Percentiles rank a stretch among this genome's conserved stretches.
phyloP scores from a whole-genome alignment of 1,140 invertebrate genomes.

The Ceratosolen solmsi region DNA sequence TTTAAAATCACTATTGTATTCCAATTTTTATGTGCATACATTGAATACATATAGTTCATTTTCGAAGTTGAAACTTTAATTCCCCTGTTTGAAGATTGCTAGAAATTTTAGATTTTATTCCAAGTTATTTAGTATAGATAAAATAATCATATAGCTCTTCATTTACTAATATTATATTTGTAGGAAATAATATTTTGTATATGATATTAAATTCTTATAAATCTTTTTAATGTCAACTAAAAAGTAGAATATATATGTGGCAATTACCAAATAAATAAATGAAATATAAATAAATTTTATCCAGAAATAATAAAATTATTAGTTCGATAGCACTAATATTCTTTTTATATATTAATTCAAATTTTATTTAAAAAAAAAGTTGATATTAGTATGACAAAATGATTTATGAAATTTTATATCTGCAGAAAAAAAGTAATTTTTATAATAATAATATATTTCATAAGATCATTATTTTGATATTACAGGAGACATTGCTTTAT shows the following conservation, averaged over 20 bases:
- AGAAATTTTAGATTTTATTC: conserved; percentile 41
- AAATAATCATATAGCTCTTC: neutral
- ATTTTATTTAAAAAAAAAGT: neutral
- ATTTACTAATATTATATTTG: conserved; percentile 31
- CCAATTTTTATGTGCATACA: conserved; percentile 63
- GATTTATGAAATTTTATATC: conserved; percentile 13
- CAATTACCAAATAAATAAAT: neutral
- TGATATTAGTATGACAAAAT: conserved; percentile 5
- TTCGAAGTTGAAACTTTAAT: conserved; percentile 21
- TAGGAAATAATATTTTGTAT: conserved; percentile 31
- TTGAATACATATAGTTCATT: conserved; percentile 57
- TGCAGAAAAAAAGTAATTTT: neutral
- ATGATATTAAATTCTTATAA: conserved; percentile 20
- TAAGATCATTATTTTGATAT: conserved; percentile 54
- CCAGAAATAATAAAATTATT: neutral
- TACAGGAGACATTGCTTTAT: conserved; percentile 82
- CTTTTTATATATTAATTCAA: neutral
- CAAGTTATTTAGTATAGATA: conserved; percentile 25
- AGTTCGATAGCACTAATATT: neutral
- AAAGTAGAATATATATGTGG: neutral
- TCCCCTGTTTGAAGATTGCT: conserved; percentile 38
- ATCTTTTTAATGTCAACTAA: conserved; percentile 6
- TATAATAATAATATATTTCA: conserved; percentile 15
- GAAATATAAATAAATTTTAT: neutral
- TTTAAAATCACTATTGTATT: conserved; percentile 65